Base-by-base conservation (phyloP, 2,888 invertebrate genomes). In the Rotaria sp. region DNA sequence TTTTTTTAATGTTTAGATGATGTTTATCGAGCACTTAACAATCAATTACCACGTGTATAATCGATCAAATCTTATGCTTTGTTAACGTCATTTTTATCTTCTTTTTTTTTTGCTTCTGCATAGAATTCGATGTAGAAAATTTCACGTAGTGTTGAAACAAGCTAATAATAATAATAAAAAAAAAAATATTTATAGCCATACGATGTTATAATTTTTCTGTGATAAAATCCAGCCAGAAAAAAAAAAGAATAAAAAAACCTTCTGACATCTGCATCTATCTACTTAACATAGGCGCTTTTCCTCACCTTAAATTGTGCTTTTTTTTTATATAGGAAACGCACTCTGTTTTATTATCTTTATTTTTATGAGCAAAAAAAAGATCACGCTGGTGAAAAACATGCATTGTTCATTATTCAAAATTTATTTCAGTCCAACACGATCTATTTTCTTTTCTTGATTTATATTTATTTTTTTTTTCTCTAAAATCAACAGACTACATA, bases 41-140 rank as follows among this genome's bases (percentile, higher is more conserved):
- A 80, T n/a, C 41, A 80, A 45, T 45, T 80, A 45, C 80, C 80
- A 80, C 80, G 80, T 45, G 80, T 80, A 45, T 80, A 45, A 80
- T 67, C 67, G 21, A 35, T 35, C 1, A 35, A 67, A 35, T 67
- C 38, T 35, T 67, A 67, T 59, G 30, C 57, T 59, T 59, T 59
- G 1, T 59, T 30, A 57, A n/a, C n/a, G 57, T 57, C 57, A n/a
- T 26, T 55, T 55, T 26, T 55, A 5, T 26, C 1, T 59, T 59
- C 13, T 26, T n/a, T n/a, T 59, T 8, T 59, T n/a, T 30, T 59
- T 59, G 10, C 13, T 30, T 59, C n/a, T 59, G 30, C 59, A 13
- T 67, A 67, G 30, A 67, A 35, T 67, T 67, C 35, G 4, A 67
- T 67, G 24, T 67, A 67, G 67, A 67, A 35, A 67, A 67, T 67